These are phyloP conservation scores for Nylanderia fulva DNA, from an alignment of 1,140 invertebrate genomes.

Conservation along the genomic window DNA sequence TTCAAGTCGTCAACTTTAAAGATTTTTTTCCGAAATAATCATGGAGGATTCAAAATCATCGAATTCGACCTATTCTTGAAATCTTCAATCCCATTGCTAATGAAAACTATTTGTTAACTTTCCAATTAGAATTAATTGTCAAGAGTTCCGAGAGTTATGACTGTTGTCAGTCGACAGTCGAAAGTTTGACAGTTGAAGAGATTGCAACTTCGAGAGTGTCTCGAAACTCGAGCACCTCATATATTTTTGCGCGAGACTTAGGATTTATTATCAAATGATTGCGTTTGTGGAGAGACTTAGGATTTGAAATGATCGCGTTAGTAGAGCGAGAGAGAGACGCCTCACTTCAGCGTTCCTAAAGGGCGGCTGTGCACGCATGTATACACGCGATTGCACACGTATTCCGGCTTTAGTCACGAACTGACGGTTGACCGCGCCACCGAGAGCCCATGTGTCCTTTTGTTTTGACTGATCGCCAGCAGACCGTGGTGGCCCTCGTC, in stretches of 20 bases:
- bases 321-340: not conserved
- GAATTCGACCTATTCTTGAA: too few species aligned
- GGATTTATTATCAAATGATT: not conserved
- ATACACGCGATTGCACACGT: not conserved
- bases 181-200: not conserved
- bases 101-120: too few species aligned
- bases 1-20: too few species aligned
- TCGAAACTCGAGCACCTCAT: not conserved
- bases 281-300: not conserved
- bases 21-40: too few species aligned
- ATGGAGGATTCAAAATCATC: too few species aligned
- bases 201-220: not conserved
- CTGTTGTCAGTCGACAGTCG: not conserved
- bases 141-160: not conserved
- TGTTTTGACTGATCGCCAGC: slow-evolving; percentile 71
- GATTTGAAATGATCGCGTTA: not conserved
- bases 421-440: slow-evolving; percentile 43
- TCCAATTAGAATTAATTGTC: not conserved
- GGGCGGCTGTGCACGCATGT: not conserved
- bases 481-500: slow-evolving; percentile 63
- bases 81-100: too few species aligned
- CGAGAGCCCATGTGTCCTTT: slow-evolving; percentile 53
- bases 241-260: not conserved
- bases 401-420: slow-evolving; percentile 49
- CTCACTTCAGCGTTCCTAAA: slow-evolving; percentile 6